Percentiles rank a stretch among this genome's conserved stretches.
Conservation (phyloP, 2,797 vertebrate species). For the Rousettus madagascariensis region DNA sequence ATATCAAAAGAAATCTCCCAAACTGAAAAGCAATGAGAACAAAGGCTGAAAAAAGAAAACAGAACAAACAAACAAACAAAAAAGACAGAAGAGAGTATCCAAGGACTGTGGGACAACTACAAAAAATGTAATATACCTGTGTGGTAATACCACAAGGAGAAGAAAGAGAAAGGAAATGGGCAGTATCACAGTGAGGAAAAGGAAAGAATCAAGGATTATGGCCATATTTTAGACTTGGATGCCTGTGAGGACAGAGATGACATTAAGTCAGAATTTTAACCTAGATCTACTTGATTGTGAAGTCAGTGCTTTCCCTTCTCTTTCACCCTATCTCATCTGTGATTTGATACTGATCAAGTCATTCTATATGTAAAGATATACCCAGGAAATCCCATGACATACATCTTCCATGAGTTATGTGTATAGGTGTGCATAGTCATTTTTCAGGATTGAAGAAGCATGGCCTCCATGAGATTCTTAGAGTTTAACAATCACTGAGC, state of each 20-base stretch:
- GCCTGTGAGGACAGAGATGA: neutral
- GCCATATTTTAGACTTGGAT: neutral
- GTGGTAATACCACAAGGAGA: neutral
- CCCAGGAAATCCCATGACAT: neutral
- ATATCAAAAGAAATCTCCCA: neutral
- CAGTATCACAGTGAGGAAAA: neutral
- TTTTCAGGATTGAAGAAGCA: neutral
- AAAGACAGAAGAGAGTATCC: neutral
- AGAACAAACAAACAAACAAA: neutral
- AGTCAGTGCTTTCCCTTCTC: neutral
- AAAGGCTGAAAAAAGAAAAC: neutral
- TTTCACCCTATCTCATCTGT: neutral
- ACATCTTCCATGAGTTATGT: neutral
- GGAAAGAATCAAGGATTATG: neutral
- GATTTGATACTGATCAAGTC: neutral
- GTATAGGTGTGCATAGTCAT: neutral
- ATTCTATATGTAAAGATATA: neutral
- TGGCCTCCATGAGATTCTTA: neutral
- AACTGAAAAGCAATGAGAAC: neutral
- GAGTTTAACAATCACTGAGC: neutral
- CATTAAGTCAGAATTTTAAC: neutral
- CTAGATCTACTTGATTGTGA: neutral
- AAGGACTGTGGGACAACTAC: neutral
- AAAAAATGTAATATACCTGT: rapidly evolving
- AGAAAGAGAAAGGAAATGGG: neutral